Percentiles rank a stretch among this genome's conserved stretches.
Conservation (phyloP, 2,888 invertebrate genomes). For the Trichopoda pennipes region DNA sequence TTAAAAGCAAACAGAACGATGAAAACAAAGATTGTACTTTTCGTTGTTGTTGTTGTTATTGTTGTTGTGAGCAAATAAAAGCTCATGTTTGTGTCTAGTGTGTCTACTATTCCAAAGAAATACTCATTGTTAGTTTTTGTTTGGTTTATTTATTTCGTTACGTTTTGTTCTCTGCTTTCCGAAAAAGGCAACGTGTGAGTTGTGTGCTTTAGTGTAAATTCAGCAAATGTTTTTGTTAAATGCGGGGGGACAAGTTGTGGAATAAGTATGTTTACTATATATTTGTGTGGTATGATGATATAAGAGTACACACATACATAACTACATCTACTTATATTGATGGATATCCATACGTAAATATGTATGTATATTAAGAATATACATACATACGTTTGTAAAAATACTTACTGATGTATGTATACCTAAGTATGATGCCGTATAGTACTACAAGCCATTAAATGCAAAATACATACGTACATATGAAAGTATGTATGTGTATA, state of each 20-base stretch:
- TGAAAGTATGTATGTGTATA: too few species aligned
- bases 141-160: constrained; percentile 30
- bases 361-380: too few species aligned
- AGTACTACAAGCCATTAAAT: too few species aligned
- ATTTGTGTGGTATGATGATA: neutral
- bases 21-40: constrained; percentile 52
- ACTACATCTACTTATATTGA: neutral
- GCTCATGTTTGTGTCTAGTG: neutral
- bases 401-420: too few species aligned
- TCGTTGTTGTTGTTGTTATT: constrained; percentile 3
- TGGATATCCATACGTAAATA: neutral
- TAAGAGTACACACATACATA: neutral
- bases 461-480: too few species aligned
- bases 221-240: neutral
- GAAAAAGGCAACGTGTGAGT: constrained; percentile 58
- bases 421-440: too few species aligned
- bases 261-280: neutral
- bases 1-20: constrained; percentile 51
- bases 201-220: constrained; percentile 44
- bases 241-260: neutral
- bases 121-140: neutral
- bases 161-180: constrained; percentile 53
- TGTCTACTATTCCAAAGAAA: neutral
- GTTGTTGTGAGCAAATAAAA: neutral
- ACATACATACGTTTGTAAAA: too few species aligned